Evolutionary conservation across 2,797 vertebrate genomes (phyloP).

Genomic region (Cynodonichthys magdalenae): DNA sequence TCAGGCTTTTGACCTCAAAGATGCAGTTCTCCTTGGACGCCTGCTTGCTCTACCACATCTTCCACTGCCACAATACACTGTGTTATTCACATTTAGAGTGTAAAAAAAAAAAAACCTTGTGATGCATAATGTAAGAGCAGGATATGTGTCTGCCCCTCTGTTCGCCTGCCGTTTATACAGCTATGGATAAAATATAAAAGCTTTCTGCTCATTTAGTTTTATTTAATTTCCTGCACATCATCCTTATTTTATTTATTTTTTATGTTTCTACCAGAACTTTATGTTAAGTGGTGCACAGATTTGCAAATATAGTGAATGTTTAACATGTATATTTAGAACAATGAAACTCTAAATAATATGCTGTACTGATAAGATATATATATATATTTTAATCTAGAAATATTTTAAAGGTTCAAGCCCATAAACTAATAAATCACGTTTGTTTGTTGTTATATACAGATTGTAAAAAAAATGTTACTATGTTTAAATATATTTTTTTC

Average conservation of each 20-base stretch:
- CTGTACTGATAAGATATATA: too few relatives aligned
- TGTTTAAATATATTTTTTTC: too few relatives aligned
- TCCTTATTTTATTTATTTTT: background rate
- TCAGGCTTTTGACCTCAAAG: conserved; percentile 65
- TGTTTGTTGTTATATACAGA: too few relatives aligned
- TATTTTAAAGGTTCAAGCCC: too few relatives aligned
- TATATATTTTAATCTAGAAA: too few relatives aligned
- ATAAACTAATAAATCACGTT: too few relatives aligned
- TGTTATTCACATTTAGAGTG: conserved; percentile 65
- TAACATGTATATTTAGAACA: too few relatives aligned
- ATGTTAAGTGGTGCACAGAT: too few relatives aligned
- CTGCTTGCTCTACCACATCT: conserved; percentile 69
- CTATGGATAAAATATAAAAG: conserved; percentile 19
- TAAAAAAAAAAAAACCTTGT: conserved; percentile 53
- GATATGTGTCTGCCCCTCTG: conserved; percentile 58
- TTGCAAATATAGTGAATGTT: too few relatives aligned
- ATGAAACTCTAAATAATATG: too few relatives aligned
- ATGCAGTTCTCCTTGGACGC: conserved; percentile 70
- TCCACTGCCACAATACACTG: conserved; percentile 67
- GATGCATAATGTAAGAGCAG: conserved; percentile 72
- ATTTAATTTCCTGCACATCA: background rate
- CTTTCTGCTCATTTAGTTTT: conserved; percentile 15
- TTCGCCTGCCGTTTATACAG: conserved; percentile 62
- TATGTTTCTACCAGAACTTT: too few relatives aligned
- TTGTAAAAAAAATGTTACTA: too few relatives aligned